Base-by-base conservation (phyloP, 2,888 invertebrate genomes). In the Portevinia maculata region DNA sequence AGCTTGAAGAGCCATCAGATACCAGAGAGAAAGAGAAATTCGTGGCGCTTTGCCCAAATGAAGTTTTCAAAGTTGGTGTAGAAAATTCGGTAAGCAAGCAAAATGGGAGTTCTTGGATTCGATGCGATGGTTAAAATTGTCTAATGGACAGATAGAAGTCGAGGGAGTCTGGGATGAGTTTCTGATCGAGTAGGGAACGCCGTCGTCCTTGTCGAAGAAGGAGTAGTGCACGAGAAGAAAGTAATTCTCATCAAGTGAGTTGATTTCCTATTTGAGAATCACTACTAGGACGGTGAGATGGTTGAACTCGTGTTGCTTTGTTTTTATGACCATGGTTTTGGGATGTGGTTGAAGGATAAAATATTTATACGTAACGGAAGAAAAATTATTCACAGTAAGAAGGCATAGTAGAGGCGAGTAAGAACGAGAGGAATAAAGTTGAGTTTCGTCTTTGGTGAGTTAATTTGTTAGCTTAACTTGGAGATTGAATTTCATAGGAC, bases 31-130 rank as follows among this genome's bases (percentile, higher is more conserved):
- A 41, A 44, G 59, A 44, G 71, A 71, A 78, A 37, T 78, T 74
- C 67, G 71, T 83, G 83, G 83, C 83, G 71, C 71, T 83, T 73
- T 73, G 83, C 83, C n/a, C 83, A 83, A 83, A 83, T 83, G 83
- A 83, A 83, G 83, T 83, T 83, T 67, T 28, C 32, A 74, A 24
- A 69, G 57, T 71, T 78, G 53, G 39, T 67, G 48, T 57, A 62
- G 67, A 34, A 69, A 62, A 75, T 70, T 70, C 19, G 59, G 52
- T 65, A 44, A 41, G 21, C 60, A 62, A 62, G 53, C 69, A 30
- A 57, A n/a, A 19, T 39, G 48, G 44, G 37, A 50, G 50, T 39
- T 78, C 76, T 83, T 83, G 83, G 76, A 62, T 65, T 65, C 60
- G 71, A 83, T 83, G 78, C 64, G 70, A 70, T 65, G 60, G 67